A percentile compares a stretch with the other conserved stretches of the same genome.
These are phyloP conservation scores for Andrena dorsata DNA, from an alignment of 2,888 invertebrate species.

Conservation along the genomic window DNA sequence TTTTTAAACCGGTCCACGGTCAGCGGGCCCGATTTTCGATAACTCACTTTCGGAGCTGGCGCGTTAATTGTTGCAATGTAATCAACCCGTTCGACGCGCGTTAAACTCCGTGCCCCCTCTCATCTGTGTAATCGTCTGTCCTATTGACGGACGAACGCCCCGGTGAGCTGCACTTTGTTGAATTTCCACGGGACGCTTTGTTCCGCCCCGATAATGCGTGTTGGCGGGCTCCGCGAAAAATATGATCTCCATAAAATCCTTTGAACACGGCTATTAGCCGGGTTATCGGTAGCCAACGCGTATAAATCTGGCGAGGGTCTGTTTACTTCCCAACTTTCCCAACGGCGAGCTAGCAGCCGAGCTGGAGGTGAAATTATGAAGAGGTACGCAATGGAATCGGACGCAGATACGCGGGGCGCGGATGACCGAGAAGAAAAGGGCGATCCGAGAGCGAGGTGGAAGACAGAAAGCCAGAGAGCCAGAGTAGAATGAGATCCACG, in stretches of 20 bases:
- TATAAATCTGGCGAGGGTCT: neutral
- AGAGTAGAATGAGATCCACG: too few relatives aligned
- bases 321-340: neutral
- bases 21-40: conserved; percentile 47
- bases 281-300: neutral
- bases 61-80: conserved; percentile 60
- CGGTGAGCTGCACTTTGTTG: conserved; percentile 46
- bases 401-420: too few relatives aligned
- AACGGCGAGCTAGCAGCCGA: neutral
- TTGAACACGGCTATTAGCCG: neutral
- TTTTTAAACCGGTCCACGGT: conserved; percentile 42
- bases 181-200: conserved; percentile 43
- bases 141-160: conserved; percentile 31
- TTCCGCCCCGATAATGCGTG: conserved; percentile 31
- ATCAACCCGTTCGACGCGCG: conserved; percentile 46
- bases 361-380: neutral
- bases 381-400: neutral
- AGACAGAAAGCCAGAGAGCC: too few relatives aligned
- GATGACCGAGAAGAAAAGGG: too few relatives aligned
- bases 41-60: conserved; percentile 51
- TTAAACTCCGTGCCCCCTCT: conserved; percentile 15
- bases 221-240: conserved; percentile 7
- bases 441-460: too few relatives aligned
- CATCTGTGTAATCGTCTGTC: conserved; percentile 43
- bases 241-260: conserved; percentile 33